A percentile compares a stretch with the other conserved stretches of the same genome.
phyloP scores from a whole-genome alignment of 2,797 vertebrate species.

The Tragopan temminckii region DNA sequence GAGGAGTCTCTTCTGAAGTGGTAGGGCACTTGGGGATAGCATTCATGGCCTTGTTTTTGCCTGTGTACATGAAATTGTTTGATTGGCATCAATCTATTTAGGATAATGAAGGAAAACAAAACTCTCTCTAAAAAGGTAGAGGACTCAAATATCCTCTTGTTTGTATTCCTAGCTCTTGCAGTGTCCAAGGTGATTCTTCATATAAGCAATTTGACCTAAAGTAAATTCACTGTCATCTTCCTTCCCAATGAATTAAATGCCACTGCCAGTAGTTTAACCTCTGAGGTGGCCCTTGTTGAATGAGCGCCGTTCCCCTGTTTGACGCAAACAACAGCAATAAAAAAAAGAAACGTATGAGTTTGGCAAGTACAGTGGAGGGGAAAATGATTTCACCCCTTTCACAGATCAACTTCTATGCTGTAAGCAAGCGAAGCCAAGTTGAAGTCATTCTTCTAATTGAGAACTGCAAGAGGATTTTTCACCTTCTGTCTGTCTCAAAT shows the following conservation, averaged over 20 bases:
- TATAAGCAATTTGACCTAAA: conserved; percentile 19
- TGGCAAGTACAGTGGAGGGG: background rate
- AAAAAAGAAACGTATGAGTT: background rate
- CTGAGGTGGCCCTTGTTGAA: background rate
- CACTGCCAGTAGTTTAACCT: conserved; percentile 3
- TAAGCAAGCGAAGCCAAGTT: background rate
- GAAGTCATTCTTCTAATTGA: background rate
- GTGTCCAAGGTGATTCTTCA: conserved; percentile 11
- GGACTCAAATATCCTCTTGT: background rate
- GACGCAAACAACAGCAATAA: background rate
- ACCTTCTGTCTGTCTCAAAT: background rate
- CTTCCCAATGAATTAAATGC: conserved; percentile 27
- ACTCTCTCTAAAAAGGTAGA: background rate
- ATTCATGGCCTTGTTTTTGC: background rate
- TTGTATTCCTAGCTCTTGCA: conserved; percentile 15
- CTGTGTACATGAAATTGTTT: background rate
- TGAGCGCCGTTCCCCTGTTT: background rate
- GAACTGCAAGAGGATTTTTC: background rate
- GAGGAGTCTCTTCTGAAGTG: background rate
- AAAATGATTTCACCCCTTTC: background rate
- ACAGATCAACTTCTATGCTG: background rate
- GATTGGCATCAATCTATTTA: background rate
- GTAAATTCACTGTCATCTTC: background rate
- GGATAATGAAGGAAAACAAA: background rate
- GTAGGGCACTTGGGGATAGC: background rate